Evolutionary conservation across 2,888 invertebrate genomes (phyloP), one percentile per base, ranked within the genome.

Genomic region (Sturmia bella): DNA sequence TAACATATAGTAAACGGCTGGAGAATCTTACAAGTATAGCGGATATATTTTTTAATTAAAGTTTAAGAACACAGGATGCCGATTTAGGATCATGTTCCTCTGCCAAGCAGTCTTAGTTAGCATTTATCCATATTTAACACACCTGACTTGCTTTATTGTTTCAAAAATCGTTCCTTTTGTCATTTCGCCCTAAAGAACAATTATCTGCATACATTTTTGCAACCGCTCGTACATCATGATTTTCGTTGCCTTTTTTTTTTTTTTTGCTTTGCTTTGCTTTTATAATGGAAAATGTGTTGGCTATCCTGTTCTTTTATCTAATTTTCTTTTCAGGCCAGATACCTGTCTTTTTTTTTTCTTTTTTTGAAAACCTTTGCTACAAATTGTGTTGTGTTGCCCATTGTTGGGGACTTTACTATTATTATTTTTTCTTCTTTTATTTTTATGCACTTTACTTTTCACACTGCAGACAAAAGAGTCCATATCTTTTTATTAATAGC

Each of bases 221-320:
- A 5, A 7, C 6, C 7, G 9, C 6, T 3, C 9, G 32, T 9
- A 6, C 32, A 21, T 57, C 24, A 43, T 61, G 27, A 32, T 27
- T 24, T 12, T 37, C n/a, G 19, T 57, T 13, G 2, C 2, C 6
- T 43, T 21, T 21, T 12, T 50, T 12, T 17, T 15, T 56, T 32
- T 32, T 7, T 15, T 13, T 24, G n/a, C 9, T n/a, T 12, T 19
- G 7, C 48, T 19, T 56, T 66, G n/a, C 24, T 52, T 19, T 21
- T 12, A 24, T 48, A 39, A 48, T 50, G 39, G 24, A 39, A 70
- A 37, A 45, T 45, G 21, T 32, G 57, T 57, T 45, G 15, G 56
- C 45, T 59, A 59, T 24, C 48, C 3, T 48, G 37, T 5, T 15
- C 21, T 17, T 15, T 59, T 27, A 39, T 0, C 56, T 24, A 39